A percentile compares a stretch with the other conserved stretches of the same genome.
Conservation (phyloP, 2,113 vertebrate species). For the Glaucomys volans region DNA sequence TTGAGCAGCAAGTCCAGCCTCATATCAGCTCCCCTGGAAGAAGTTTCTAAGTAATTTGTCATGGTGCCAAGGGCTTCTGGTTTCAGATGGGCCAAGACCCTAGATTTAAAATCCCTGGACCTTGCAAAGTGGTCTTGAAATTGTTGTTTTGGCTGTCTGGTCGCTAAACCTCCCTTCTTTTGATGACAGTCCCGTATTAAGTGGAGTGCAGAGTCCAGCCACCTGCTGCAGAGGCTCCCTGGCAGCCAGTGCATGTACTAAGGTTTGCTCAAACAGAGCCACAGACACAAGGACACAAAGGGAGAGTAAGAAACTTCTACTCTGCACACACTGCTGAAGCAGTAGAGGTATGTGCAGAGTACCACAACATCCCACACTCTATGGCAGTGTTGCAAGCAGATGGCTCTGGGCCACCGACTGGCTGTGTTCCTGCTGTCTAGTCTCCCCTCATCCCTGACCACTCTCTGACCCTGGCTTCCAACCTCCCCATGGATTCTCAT, state of each 20-base stretch:
- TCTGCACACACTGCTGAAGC: too few species aligned
- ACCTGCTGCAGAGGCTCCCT: neutral
- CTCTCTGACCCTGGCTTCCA: neutral
- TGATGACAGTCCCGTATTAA: neutral
- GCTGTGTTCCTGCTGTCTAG: neutral
- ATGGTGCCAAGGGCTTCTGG: neutral
- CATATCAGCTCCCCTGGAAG: neutral
- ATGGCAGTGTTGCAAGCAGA: neutral
- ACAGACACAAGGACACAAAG: neutral
- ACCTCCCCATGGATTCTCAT: neutral
- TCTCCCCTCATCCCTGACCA: neutral
- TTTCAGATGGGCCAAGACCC: neutral
- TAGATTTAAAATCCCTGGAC: neutral
- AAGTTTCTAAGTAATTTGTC: neutral
- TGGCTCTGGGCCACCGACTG: accelerated
- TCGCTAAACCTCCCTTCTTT: neutral
- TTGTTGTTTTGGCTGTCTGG: neutral
- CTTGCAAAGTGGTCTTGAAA: neutral
- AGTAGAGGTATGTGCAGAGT: neutral
- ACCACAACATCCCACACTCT: accelerated
- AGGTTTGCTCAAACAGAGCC: neutral
- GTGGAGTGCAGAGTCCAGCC: too few species aligned
- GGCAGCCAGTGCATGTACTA: neutral
- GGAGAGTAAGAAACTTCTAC: neutral
- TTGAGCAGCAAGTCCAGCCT: too few species aligned